Conservation (phyloP, 2,888 invertebrate species). For the Eupsilia transversa region DNA sequence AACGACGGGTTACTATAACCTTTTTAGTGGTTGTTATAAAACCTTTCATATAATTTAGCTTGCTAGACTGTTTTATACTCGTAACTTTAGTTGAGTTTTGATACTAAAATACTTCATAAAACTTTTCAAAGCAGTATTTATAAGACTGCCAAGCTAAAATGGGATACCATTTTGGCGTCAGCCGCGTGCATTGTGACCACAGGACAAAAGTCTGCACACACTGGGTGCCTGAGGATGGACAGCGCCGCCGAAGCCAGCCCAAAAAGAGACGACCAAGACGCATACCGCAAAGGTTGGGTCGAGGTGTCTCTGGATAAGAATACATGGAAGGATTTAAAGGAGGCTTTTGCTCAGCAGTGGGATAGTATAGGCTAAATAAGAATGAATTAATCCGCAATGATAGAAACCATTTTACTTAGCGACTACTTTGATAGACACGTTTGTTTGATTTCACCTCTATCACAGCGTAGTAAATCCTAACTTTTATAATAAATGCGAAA, state of each 20-base stretch:
- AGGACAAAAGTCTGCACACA: background rate
- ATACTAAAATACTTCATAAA: constrained; percentile 5
- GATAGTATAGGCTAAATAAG: background rate
- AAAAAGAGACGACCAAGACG: background rate
- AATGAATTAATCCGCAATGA: background rate
- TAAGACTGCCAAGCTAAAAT: background rate
- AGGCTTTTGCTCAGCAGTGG: background rate
- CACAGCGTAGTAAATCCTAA: background rate
- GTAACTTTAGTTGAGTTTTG: constrained; percentile 10
- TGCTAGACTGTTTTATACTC: constrained; percentile 28
- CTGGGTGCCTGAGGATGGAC: background rate
- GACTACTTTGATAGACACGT: background rate
- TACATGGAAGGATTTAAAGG: background rate
- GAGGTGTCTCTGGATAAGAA: background rate
- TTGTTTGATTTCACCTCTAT: background rate
- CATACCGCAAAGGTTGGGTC: background rate
- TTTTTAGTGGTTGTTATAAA: constrained; percentile 30
- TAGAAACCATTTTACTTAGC: constrained; percentile 1
- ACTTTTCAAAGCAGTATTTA: background rate
- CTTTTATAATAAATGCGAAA: no score
- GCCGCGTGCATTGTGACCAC: background rate
- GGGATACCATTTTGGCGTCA: background rate
- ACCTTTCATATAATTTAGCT: constrained; percentile 14
- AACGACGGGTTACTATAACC: background rate
- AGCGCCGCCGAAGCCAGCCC: background rate